Conservation (phyloP, 1,140 invertebrate species). For the Anoplophora glabripennis region DNA sequence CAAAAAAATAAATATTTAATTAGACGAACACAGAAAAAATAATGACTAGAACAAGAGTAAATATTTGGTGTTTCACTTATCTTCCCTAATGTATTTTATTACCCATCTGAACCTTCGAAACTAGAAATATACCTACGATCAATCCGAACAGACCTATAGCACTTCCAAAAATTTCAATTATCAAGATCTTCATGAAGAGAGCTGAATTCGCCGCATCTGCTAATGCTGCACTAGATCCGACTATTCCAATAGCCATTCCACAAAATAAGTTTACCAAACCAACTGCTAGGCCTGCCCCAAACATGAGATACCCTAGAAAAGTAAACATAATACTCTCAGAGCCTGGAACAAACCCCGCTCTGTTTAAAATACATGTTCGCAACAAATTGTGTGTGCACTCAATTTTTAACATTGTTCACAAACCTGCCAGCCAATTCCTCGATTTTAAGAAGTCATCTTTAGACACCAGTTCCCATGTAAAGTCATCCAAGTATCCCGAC, state of each 20-base stretch:
- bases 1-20: too few species aligned
- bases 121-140: slow-evolving; percentile 85
- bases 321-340: neutral
- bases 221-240: slow-evolving; percentile 84
- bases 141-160: slow-evolving; percentile 91
- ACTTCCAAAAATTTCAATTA: slow-evolving; percentile 91
- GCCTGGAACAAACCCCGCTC: neutral
- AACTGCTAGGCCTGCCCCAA: slow-evolving; percentile 81
- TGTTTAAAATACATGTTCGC: too few species aligned
- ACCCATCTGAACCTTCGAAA: slow-evolving; percentile 45
- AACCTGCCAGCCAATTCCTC: slow-evolving; percentile 15
- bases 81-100: slow-evolving; percentile 35
- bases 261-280: slow-evolving; percentile 85
- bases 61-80: too few species aligned
- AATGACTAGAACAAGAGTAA: too few species aligned
- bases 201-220: slow-evolving; percentile 85
- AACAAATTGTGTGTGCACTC: too few species aligned
- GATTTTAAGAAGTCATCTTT: slow-evolving; percentile 29
- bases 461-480: slow-evolving; percentile 35
- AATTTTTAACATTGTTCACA: neutral
- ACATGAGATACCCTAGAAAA: slow-evolving; percentile 75
- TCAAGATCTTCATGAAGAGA: slow-evolving; percentile 88
- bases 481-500: slow-evolving; percentile 60
- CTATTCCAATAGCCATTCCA: slow-evolving; percentile 87
- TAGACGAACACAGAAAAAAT: too few species aligned